Evolutionary conservation across 2,888 invertebrate genomes (phyloP), one percentile per base, ranked within the genome.

Genomic region (Zygothrica quintamaculata): DNA sequence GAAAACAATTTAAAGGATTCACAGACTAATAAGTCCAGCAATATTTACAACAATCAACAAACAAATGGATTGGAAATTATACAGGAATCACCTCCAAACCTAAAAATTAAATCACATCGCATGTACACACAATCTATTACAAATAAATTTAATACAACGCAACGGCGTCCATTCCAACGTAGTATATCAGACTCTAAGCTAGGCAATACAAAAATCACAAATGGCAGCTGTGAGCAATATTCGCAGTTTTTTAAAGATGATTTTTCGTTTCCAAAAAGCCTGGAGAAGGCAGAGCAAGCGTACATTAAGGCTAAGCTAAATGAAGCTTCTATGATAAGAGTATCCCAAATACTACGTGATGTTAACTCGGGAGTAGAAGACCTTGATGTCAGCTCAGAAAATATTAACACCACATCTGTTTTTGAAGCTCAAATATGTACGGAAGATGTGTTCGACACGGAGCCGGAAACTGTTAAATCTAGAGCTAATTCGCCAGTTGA

Each of bases 161-260:
- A 59, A 1, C 65, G 66, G 1, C 65, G 59, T 13, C 37, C 43
- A 7, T 70, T 62, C 25, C 56, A 62, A n/a, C 70, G 74, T 15
- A 66, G 40, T 11, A 70, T 66, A 39, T 74, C 70, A 0, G 74
- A 74, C 1, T 55, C 70, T 5, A 74, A 74, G 18, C 7, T 72
- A 4, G 5, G 7, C 3, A 36, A 6, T 33, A 25, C 31, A 13
- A 13, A 29, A 9, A 33, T 11, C 5, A 7, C 11, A 7, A 73
- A 67, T 25, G 39, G 26, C 5, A 62, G 36, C 11, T 26, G 25
- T 13, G 75, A 85, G 0, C 77, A 77, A 47, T 85, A 88, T 18
- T 88, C 90, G 0, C 79, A 89, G 3, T 88, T 88, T 8, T 90
- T 90, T 37, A 74, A 77, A 15, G 90, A 89, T 53, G 88, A 89